Percentiles rank a stretch among this genome's conserved stretches.
These are phyloP conservation scores for Hippolais icterina DNA, from an alignment of 2,113 vertebrate genomes.

Conservation along the genomic window DNA sequence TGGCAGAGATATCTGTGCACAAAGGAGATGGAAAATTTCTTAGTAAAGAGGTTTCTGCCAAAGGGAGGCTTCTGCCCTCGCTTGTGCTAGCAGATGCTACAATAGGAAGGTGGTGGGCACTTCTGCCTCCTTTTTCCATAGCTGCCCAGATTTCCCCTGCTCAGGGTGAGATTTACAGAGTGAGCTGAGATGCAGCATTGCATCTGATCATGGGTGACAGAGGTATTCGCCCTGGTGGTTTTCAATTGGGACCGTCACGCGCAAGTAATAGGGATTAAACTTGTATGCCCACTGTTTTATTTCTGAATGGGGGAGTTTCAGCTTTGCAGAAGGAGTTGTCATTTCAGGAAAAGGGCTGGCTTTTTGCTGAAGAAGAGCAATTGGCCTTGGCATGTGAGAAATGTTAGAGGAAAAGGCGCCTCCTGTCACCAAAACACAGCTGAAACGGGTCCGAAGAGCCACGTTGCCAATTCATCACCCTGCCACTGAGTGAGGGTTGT, in stretches of 20 bases:
- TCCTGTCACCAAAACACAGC: conserved; percentile 3
- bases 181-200: background rate
- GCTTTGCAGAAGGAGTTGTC: background rate
- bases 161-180: background rate
- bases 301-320: background rate
- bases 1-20: background rate
- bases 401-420: background rate
- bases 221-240: background rate
- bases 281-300: background rate
- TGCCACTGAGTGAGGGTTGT: background rate
- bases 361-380: conserved; percentile 28
- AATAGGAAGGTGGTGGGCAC: background rate
- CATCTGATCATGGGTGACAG: background rate
- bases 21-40: background rate
- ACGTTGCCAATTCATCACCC: background rate
- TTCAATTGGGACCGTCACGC: background rate
- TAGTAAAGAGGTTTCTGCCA: background rate
- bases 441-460: background rate
- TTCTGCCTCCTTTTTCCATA: background rate
- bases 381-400: background rate
- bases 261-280: background rate
- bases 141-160: background rate
- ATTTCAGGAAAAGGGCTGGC: background rate
- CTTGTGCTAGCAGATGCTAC: background rate
- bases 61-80: background rate